A percentile compares a stretch with the other conserved stretches of the same genome.
Evolutionary conservation across 2,888 invertebrate species (phyloP).

Genomic region (Agonopterix subpropinquella): DNA sequence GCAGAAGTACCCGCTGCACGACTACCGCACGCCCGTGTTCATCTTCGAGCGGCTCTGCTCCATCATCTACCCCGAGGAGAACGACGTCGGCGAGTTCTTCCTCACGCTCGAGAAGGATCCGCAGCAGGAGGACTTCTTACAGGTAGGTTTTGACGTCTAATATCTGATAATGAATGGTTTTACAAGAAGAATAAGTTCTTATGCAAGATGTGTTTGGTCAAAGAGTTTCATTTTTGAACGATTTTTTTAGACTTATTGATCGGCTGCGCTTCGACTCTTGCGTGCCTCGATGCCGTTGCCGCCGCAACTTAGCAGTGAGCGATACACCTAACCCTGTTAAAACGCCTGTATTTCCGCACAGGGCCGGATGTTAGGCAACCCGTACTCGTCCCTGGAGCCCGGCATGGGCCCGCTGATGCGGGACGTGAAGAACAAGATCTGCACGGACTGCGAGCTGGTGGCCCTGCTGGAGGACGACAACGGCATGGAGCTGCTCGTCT

Average conservation of each 20-base stretch:
- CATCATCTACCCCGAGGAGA: constrained; percentile 98
- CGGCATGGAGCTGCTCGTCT: constrained; percentile 98
- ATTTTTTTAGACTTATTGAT: too few species aligned
- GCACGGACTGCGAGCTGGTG: constrained; percentile 98
- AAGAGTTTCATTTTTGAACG: too few species aligned
- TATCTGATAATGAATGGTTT: too few species aligned
- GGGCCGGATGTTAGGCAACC: constrained; percentile 98
- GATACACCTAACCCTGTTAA: too few species aligned
- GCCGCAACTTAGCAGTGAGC: too few species aligned
- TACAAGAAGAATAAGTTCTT: too few species aligned
- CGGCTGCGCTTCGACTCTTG: too few species aligned
- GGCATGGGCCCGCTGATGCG: constrained; percentile 98
- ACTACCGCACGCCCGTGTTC: constrained; percentile 97
- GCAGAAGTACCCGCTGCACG: constrained; percentile 91
- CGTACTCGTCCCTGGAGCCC: constrained; percentile 94
- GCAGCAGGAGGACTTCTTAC: constrained; percentile 98
- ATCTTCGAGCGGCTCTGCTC: constrained; percentile 98
- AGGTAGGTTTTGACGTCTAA: constrained; percentile 57
- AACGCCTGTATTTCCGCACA: constrained; percentile 29
- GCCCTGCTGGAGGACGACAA: constrained; percentile 98
- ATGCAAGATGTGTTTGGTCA: too few species aligned
- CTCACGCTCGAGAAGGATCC: constrained; percentile 98
- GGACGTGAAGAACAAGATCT: constrained; percentile 99
- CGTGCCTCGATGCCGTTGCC: too few species aligned
- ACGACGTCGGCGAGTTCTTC: constrained; percentile 97